Conservation (phyloP, 1,140 invertebrate genomes). For the Nasonia vitripennis region DNA sequence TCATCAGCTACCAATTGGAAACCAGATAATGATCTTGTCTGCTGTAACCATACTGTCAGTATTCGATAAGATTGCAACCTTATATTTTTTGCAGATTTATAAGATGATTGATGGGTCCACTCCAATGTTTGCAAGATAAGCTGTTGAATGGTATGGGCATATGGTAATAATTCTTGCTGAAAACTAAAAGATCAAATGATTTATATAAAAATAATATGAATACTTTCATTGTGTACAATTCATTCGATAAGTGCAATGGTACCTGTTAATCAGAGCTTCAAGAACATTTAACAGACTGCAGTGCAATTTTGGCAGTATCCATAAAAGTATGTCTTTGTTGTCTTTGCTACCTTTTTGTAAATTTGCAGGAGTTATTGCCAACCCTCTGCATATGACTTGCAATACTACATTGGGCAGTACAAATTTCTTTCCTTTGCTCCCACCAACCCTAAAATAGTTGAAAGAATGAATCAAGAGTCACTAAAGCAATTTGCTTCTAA, state of each 20-base stretch:
- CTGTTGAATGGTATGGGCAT: conserved; percentile 23
- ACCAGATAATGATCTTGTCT: conserved; percentile 38
- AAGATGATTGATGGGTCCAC: background rate
- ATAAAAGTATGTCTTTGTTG: conserved; percentile 30
- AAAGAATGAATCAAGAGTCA: background rate
- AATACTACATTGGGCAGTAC: conserved; percentile 34
- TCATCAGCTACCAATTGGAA: conserved; percentile 39
- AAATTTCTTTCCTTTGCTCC: conserved; percentile 19
- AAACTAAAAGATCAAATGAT: conserved; percentile 25
- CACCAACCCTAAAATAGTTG: conserved; percentile 36
- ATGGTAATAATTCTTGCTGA: conserved; percentile 37
- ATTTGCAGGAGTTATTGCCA: conserved; percentile 38
- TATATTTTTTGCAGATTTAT: conserved; percentile 16
- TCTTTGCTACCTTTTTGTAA: conserved; percentile 25
- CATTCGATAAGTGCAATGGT: background rate
- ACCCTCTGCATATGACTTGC: conserved; percentile 34
- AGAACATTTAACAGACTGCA: conserved; percentile 29
- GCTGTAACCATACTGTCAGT: conserved; percentile 32
- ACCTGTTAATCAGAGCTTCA: conserved; percentile 34
- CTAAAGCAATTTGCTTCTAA: background rate
- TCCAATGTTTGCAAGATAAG: conserved; percentile 42
- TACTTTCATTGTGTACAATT: background rate
- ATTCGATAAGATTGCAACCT: conserved; percentile 24
- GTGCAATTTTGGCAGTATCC: conserved; percentile 38
- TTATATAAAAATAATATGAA: background rate